Conservation (phyloP, 2,888 invertebrate genomes). For the Yponomeuta cagnagella region DNA sequence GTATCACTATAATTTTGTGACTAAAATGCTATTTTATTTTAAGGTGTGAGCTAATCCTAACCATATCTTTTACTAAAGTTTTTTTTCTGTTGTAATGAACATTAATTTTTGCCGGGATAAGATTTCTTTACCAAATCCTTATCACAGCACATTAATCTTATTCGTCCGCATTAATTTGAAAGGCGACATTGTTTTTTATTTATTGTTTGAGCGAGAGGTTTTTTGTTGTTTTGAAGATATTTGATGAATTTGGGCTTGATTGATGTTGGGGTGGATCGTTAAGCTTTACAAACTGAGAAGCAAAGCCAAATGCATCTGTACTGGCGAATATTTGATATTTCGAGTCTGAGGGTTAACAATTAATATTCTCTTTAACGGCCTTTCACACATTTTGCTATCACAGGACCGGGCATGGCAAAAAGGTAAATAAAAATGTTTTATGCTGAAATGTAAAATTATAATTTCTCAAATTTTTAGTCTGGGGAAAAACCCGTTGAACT, state of each 20-base stretch:
- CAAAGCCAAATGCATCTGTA: not conserved
- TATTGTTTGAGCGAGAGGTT: not conserved
- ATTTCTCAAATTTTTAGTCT: too few species aligned
- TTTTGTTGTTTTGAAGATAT: not conserved
- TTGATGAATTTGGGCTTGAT: not conserved
- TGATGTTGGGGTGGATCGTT: not conserved
- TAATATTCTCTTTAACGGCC: too few species aligned
- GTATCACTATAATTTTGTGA: too few species aligned
- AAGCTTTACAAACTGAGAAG: not conserved
- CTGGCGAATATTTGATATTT: not conserved
- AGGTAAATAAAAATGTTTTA: too few species aligned
- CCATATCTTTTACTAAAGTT: not conserved
- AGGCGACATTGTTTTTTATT: slow-evolving; percentile 7
- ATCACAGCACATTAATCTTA: slow-evolving; percentile 3
- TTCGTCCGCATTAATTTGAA: not conserved
- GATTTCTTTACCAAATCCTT: not conserved
- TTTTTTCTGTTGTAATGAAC: slow-evolving; percentile 3
- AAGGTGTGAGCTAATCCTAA: not conserved
- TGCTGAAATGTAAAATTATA: too few species aligned
- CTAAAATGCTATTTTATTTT: too few species aligned
- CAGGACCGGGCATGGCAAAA: too few species aligned
- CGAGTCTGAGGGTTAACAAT: not conserved
- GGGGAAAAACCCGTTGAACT: too few species aligned
- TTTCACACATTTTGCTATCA: too few species aligned
- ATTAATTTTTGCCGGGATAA: not conserved